phyloP scores from a whole-genome alignment of 2,888 invertebrate species.

The Ptilodon capucinus region DNA sequence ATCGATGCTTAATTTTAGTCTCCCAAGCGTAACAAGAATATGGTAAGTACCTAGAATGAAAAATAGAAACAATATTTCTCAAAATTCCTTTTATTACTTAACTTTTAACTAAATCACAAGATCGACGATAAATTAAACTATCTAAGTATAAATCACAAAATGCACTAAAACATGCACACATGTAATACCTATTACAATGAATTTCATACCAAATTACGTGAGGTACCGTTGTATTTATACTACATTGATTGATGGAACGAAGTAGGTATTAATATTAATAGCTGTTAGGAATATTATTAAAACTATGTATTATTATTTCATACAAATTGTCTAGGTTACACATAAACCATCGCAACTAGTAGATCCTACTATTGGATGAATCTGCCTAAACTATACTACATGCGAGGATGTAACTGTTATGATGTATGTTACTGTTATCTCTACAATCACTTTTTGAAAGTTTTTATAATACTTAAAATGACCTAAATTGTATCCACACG shows the following conservation, averaged over 20 bases:
- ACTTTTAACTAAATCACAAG: constrained; percentile 80
- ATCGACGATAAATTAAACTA: constrained; percentile 81
- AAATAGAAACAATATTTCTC: constrained; percentile 17
- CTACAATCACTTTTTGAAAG: constrained; percentile 63
- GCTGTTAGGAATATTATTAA: constrained; percentile 51
- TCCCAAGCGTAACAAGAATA: no score
- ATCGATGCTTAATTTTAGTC: no score
- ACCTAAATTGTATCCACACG: constrained; percentile 22
- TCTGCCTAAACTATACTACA: constrained; percentile 45
- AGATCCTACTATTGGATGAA: constrained; percentile 10
- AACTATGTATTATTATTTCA: constrained; percentile 51
- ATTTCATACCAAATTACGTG: constrained; percentile 71
- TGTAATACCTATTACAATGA: constrained; percentile 73
- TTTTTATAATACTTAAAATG: constrained; percentile 29
- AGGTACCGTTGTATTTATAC: constrained; percentile 69
- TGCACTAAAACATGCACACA: constrained; percentile 83
- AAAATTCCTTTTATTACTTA: constrained; percentile 66
- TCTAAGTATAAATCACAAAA: constrained; percentile 82
- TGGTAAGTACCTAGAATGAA: no score
- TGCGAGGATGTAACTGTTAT: constrained; percentile 68
- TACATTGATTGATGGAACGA: constrained; percentile 61
- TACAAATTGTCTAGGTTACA: constrained; percentile 60
- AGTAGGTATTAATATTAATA: constrained; percentile 38
- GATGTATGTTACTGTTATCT: constrained; percentile 57
- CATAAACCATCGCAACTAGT: constrained; percentile 38